phyloP scores from a whole-genome alignment of 2,888 invertebrate genomes.

The Mythimna vitellina region DNA sequence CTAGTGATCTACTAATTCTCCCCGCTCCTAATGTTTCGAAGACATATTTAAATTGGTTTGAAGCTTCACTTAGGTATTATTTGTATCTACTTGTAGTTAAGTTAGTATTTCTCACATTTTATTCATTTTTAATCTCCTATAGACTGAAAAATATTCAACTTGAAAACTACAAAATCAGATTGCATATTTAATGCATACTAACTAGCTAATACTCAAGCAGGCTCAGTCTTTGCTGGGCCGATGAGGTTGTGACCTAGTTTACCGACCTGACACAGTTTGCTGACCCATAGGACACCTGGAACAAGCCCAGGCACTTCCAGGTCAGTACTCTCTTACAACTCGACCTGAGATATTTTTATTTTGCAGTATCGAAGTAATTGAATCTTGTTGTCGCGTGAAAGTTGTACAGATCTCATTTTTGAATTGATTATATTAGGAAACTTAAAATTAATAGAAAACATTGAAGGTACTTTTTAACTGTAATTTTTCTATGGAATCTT shows the following conservation, averaged over 20 bases:
- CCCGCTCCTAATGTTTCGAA: not conserved
- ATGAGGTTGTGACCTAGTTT: slow-evolving; percentile 69
- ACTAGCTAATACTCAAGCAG: slow-evolving; percentile 20
- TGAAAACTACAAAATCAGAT: slow-evolving; percentile 7
- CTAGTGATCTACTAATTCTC: not conserved
- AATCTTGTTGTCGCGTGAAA: not conserved
- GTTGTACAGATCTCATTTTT: not conserved
- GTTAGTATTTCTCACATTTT: not conserved
- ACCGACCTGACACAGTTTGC: slow-evolving; percentile 70
- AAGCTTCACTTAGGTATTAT: not conserved
- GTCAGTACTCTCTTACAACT: slow-evolving; percentile 40
- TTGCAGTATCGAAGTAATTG: slow-evolving; percentile 15
- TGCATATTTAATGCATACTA: slow-evolving; percentile 39
- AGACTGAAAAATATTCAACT: not conserved
- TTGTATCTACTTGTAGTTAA: not conserved
- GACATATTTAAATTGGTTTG: not conserved
- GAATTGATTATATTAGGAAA: not conserved
- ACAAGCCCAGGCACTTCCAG: slow-evolving; percentile 47
- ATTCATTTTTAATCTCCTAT: not conserved
- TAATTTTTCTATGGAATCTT: no score
- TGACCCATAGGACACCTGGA: slow-evolving; percentile 67
- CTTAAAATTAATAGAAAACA: no score
- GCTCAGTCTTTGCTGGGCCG: slow-evolving; percentile 38
- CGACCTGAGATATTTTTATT: slow-evolving; percentile 24
- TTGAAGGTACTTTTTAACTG: no score